Conservation (phyloP, 1,140 invertebrate genomes). For the Pinna nobilis region DNA sequence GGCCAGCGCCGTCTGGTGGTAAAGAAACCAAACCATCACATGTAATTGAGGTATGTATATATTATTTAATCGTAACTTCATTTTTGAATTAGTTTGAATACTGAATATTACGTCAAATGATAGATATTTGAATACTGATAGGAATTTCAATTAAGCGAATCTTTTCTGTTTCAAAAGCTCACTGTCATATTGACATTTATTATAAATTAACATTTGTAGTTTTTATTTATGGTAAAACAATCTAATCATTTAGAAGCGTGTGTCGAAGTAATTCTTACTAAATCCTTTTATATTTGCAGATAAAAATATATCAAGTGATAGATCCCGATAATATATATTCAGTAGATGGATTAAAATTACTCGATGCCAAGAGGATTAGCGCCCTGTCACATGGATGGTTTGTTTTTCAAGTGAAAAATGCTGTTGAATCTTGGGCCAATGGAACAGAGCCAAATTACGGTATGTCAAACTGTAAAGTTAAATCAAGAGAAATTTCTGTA, state of each 20-base stretch:
- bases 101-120: no score
- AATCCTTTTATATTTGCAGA: constrained; percentile 72
- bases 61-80: background rate
- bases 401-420: constrained; percentile 77
- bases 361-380: constrained; percentile 77
- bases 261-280: no score
- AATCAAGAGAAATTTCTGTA: background rate
- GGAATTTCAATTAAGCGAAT: no score
- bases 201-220: no score
- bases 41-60: constrained; percentile 61
- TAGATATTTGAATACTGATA: no score
- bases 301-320: constrained; percentile 79
- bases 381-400: constrained; percentile 79
- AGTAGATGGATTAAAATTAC: constrained; percentile 74
- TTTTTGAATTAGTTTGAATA: no score
- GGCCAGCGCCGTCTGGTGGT: constrained; percentile 56
- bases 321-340: constrained; percentile 71
- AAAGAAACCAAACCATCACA: constrained; percentile 55
- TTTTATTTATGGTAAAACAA: no score
- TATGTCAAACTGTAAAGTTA: constrained; percentile 47
- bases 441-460: constrained; percentile 66
- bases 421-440: constrained; percentile 75
- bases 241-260: no score
- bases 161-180: no score
- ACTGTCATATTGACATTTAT: no score